phyloP scores from a whole-genome alignment of 1,140 invertebrate genomes.

The Solenopsis invicta region DNA sequence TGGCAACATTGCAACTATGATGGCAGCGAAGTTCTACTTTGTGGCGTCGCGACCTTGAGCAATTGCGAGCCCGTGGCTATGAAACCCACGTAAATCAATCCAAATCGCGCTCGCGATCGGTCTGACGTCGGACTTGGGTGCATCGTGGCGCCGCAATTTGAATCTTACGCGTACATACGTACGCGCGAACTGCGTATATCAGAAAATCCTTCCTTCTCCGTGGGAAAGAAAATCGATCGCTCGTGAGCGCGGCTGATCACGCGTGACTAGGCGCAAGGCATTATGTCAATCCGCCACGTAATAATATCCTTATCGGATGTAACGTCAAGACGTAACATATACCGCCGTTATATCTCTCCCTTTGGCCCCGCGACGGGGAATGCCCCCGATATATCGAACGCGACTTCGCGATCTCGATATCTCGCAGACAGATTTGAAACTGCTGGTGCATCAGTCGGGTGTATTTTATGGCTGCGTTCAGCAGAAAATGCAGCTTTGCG shows the following conservation, averaged over 20 bases:
- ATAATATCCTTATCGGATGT: constrained; percentile 43
- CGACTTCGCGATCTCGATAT: constrained; percentile 24
- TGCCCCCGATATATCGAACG: constrained; percentile 23
- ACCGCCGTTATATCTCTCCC: constrained; percentile 8
- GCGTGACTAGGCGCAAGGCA: neutral
- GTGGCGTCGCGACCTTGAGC: constrained; percentile 68
- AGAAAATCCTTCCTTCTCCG: neutral
- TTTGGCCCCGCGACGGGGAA: neutral
- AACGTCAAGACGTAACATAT: constrained; percentile 30
- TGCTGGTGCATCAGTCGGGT: neutral
- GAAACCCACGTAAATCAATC: constrained; percentile 54
- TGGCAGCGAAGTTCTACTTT: constrained; percentile 68
- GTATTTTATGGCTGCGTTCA: neutral
- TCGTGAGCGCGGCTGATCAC: neutral
- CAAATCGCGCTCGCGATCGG: constrained; percentile 20
- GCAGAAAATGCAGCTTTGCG: too few species aligned
- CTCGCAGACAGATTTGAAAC: neutral
- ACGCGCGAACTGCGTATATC: too few species aligned
- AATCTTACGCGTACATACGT: neutral
- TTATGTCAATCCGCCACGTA: constrained; percentile 46
- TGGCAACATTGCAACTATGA: constrained; percentile 67
- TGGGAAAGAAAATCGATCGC: neutral
- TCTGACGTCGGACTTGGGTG: neutral
- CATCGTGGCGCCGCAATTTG: neutral
- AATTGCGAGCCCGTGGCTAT: constrained; percentile 49